Evolutionary conservation across 2,888 invertebrate species (phyloP), one percentile per base, ranked within the genome.

Genomic region (Metellina segmentata): DNA sequence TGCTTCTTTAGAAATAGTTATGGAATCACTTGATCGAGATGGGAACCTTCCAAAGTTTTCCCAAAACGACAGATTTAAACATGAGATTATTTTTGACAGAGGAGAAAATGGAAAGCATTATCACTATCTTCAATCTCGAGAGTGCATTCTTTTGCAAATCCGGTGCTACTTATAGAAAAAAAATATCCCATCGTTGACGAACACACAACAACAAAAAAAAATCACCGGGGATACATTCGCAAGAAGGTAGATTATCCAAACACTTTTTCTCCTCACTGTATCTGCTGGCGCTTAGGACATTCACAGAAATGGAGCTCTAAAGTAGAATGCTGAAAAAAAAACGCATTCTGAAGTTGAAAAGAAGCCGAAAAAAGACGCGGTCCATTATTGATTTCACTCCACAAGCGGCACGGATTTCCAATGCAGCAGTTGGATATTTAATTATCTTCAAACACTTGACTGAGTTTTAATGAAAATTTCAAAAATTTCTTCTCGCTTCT

Each of bases 401-500:
- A 7, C 7, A 19, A 72, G 13, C 8, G 16, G 74, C 72, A 69
- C 69, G 49, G 49, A 86, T 71, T 72, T 83, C 88, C 79, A 79
- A 77, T 83, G 81, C 81, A 79, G 69, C 90, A 90, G 85, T 88
- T 85, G 77, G 88, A 85, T 91, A 91, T 91, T 91, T 91, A 91
- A 91, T 88, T 91, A 91, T 91, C 88, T 91, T 85, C 85, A 78
- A 88, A 88, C 91, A 91, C 88, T 91, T 91, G 87, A 88, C 79
- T 91, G 88, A 77, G 78, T 88, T 91, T 91, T 91, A 91, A 91
- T 91, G 91, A 91, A 91, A 91, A 83, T 91, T 91, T 87, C 78
- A 82, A 91, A 91, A 87, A 79, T 90, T 81, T 20, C 51, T 79
- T 49, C 71, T 49, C 77, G 75, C 49, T 48, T 61, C n/a, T 34